Conservation (phyloP, 2,113 vertebrate genomes). For the Sporophila hypoxantha region DNA sequence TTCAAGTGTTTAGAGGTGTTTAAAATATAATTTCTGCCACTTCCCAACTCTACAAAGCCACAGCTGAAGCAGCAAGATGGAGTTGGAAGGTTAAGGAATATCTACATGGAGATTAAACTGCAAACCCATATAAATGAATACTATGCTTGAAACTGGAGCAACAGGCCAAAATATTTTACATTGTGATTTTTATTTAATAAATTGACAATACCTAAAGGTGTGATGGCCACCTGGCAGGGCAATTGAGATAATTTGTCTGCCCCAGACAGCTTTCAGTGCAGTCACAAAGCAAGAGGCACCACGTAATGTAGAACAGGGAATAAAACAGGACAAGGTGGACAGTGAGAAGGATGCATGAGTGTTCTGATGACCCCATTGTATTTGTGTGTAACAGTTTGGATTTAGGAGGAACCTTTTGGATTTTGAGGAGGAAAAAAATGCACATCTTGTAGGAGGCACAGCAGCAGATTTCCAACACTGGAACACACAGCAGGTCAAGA, state of each 20-base stretch:
- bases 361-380: not conserved
- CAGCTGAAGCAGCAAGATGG: not conserved
- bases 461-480: not conserved
- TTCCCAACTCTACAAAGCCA: not conserved
- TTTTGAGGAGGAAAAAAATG: not conserved
- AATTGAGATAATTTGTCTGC: not conserved
- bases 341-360: not conserved
- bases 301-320: not conserved
- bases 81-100: not conserved
- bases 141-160: not conserved
- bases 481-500: not conserved
- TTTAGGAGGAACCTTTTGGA: not conserved
- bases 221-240: not conserved
- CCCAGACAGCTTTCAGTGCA: not conserved
- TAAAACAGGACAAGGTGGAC: not conserved
- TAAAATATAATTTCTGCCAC: not conserved
- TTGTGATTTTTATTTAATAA: not conserved
- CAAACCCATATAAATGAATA: not conserved
- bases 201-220: not conserved
- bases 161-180: not conserved
- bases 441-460: not conserved
- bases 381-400: not conserved
- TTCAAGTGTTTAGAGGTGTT: not conserved
- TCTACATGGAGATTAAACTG: not conserved
- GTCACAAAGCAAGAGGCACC: not conserved